Evolutionary conservation across 2,888 invertebrate species (phyloP).

Genomic region (Oxyteleia sp.): DNA sequence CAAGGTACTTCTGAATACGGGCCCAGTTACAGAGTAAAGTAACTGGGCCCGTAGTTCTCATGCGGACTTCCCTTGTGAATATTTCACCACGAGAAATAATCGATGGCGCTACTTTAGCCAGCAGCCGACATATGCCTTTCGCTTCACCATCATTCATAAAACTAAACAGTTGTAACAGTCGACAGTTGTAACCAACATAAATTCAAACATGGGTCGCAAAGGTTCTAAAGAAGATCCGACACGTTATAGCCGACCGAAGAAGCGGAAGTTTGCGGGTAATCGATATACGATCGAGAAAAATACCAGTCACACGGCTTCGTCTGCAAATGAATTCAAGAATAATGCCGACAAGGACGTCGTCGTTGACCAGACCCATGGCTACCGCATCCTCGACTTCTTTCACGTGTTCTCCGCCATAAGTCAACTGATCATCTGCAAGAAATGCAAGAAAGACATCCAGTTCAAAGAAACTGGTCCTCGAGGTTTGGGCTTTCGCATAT

Average conservation of each 20-base stretch:
- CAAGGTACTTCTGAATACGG: too few species aligned
- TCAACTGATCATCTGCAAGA: slow-evolving; percentile 10
- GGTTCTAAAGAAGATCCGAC: background rate
- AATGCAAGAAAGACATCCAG: background rate
- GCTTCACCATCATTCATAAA: too few species aligned
- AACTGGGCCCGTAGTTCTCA: too few species aligned
- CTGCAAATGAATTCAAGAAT: background rate
- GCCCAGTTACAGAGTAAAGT: too few species aligned
- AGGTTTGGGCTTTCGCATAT: slow-evolving; percentile 25
- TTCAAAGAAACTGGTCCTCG: slow-evolving; percentile 6
- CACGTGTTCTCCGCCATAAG: slow-evolving; percentile 11
- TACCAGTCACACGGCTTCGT: background rate
- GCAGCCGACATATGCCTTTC: too few species aligned
- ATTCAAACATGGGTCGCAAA: background rate
- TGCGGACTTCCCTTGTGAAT: too few species aligned
- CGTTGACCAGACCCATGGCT: background rate
- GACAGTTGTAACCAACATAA: too few species aligned
- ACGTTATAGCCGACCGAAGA: background rate
- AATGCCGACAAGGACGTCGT: background rate
- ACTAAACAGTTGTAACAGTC: background rate
- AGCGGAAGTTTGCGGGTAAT: background rate
- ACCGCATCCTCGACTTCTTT: background rate
- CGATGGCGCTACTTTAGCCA: too few species aligned
- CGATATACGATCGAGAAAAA: background rate
- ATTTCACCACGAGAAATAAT: too few species aligned